These are phyloP conservation scores for Aphelocoma coerulescens DNA, from an alignment of 2,113 vertebrate genomes.

Conservation along the genomic window DNA sequence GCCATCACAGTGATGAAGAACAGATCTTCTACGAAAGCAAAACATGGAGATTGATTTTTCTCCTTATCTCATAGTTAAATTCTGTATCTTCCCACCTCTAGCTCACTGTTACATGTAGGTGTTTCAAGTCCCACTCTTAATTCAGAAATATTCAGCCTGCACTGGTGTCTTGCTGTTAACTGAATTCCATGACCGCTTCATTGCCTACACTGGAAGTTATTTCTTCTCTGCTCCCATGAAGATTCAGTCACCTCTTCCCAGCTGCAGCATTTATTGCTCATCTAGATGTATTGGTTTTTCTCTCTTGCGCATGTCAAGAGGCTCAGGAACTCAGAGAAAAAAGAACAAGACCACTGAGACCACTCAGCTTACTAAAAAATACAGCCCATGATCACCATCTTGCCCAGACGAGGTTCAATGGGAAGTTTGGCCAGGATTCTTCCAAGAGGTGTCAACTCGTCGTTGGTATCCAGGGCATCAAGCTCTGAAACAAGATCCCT, in stretches of 20 bases:
- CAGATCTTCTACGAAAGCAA: not conserved
- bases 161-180: not conserved
- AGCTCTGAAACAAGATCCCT: conserved; percentile 78
- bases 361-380: conserved; percentile 86
- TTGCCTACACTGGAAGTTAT: not conserved
- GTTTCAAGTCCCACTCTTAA: not conserved
- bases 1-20: not conserved
- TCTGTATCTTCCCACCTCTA: not conserved
- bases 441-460: conserved; percentile 93
- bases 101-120: not conserved
- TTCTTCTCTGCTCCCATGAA: not conserved
- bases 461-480: conserved; percentile 89
- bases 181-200: not conserved
- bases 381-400: conserved; percentile 99
- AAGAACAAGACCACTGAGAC: not conserved
- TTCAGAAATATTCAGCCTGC: not conserved
- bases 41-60: not conserved
- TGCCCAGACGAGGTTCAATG: conserved; percentile 93
- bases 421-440: conserved; percentile 91
- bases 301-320: not conserved
- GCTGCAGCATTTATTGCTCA: not conserved
- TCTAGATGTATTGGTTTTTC: not conserved
- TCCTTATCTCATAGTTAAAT: not conserved
- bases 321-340: not conserved
- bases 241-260: not conserved